Evolutionary conservation across 1,140 invertebrate genomes (phyloP).

Genomic region (Cydia pomonella): DNA sequence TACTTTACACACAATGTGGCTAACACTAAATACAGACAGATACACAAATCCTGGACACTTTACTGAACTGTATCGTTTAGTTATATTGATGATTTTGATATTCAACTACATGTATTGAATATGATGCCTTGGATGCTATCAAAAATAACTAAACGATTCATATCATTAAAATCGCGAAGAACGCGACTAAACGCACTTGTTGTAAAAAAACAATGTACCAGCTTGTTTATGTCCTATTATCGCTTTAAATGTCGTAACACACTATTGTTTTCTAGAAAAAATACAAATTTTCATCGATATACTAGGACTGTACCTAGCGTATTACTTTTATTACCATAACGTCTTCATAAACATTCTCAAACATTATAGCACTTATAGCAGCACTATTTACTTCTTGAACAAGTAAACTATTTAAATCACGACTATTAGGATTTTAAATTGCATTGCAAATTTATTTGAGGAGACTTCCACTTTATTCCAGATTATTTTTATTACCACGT

Average conservation of each 20-base stretch:
- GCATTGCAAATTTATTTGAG: constrained; percentile 2
- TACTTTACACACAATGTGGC: constrained; percentile 65
- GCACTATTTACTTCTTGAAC: constrained; percentile 18
- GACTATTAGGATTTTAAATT: neutral
- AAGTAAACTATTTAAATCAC: constrained; percentile 22
- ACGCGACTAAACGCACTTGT: constrained; percentile 3
- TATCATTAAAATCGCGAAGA: constrained; percentile 20
- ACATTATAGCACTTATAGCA: neutral
- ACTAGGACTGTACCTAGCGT: constrained; percentile 23
- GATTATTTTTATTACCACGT: neutral
- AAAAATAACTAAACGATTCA: constrained; percentile 4
- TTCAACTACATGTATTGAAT: no score
- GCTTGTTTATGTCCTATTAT: constrained; percentile 57
- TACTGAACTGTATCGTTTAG: constrained; percentile 13
- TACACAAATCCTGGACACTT: constrained; percentile 28
- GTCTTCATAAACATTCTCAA: constrained; percentile 15
- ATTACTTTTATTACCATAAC: neutral
- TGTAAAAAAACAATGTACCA: constrained; percentile 39
- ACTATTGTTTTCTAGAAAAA: constrained; percentile 11
- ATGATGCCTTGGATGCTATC: no score
- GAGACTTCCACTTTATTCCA: neutral
- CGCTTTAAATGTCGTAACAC: constrained; percentile 35
- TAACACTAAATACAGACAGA: constrained; percentile 58
- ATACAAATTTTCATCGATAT: constrained; percentile 7
- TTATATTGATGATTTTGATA: neutral